Conservation (phyloP, 2,797 vertebrate genomes). For the Peromyscus melanophrys region DNA sequence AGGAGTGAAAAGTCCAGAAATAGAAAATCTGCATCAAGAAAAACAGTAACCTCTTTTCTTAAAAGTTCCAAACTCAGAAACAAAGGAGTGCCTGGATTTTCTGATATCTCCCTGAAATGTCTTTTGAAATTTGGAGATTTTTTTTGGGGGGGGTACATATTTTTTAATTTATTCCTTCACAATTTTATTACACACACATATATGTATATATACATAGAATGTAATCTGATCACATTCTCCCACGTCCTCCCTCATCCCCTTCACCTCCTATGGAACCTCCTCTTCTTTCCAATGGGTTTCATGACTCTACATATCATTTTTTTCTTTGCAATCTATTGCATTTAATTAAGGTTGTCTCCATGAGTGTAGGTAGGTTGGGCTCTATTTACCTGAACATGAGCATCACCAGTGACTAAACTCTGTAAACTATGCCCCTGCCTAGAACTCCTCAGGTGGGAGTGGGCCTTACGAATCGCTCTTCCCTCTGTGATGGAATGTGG, state of each 20-base stretch:
- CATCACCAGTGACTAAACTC: not conserved
- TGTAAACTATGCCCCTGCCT: not conserved
- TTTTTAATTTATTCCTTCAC: not conserved
- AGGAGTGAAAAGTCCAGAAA: constrained; percentile 2
- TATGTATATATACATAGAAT: not conserved
- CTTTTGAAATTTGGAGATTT: constrained; percentile 1
- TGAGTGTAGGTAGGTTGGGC: not conserved
- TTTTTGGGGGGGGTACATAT: no score
- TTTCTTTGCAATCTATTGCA: not conserved
- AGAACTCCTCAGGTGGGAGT: not conserved
- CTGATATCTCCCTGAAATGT: not conserved
- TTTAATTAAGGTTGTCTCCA: not conserved
- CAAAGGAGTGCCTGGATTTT: not conserved
- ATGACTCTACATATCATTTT: no score
- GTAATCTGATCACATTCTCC: not conserved
- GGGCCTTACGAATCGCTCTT: no score
- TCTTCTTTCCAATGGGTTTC: not conserved
- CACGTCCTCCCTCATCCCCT: not conserved
- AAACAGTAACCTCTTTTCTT: constrained; percentile 8
- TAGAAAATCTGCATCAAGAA: not conserved
- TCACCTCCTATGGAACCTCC: not conserved
- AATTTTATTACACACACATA: not conserved
- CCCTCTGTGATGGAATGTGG: not conserved
- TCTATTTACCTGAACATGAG: not conserved
- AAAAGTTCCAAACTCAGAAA: constrained; percentile 25